phyloP scores from a whole-genome alignment of 2,888 invertebrate species.

The Crocallis elinguaria region DNA sequence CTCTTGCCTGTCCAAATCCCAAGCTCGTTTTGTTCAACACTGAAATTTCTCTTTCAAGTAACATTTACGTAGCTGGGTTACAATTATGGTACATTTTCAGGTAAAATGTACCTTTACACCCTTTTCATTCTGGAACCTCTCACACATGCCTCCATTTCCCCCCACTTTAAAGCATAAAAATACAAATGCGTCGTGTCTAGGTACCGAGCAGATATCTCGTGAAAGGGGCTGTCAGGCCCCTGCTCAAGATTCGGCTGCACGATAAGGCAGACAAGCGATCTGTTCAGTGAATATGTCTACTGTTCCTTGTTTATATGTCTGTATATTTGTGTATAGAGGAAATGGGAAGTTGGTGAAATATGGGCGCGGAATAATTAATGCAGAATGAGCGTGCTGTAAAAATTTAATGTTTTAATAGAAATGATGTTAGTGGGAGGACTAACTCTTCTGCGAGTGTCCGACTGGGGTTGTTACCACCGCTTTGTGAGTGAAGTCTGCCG shows the following conservation, averaged over 20 bases:
- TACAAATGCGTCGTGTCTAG: conserved; percentile 18
- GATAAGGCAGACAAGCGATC: conserved; percentile 25
- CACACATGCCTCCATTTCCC: conserved; percentile 2
- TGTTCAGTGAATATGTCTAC: conserved; percentile 27
- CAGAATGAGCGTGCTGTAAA: not conserved
- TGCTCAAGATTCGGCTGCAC: conserved; percentile 25
- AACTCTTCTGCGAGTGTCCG: no score
- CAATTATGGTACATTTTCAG: no score
- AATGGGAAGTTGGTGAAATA: conserved; percentile 1
- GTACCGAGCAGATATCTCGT: conserved; percentile 15
- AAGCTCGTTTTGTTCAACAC: no score
- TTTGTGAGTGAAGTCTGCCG: no score
- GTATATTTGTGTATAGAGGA: conserved; percentile 7
- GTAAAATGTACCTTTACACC: no score
- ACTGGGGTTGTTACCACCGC: no score
- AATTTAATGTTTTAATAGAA: no score
- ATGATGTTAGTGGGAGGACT: no score
- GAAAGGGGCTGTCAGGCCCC: conserved; percentile 30
- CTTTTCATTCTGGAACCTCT: conserved; percentile 5
- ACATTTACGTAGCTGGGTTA: no score
- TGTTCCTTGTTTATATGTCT: conserved; percentile 19
- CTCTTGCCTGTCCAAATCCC: no score
- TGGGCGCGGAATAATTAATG: not conserved
- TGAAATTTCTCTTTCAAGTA: no score
- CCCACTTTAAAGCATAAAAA: conserved; percentile 22